A percentile compares a stretch with the other conserved stretches of the same genome.
Evolutionary conservation across 2,113 vertebrate genomes (phyloP).

Genomic region (Lontra canadensis): DNA sequence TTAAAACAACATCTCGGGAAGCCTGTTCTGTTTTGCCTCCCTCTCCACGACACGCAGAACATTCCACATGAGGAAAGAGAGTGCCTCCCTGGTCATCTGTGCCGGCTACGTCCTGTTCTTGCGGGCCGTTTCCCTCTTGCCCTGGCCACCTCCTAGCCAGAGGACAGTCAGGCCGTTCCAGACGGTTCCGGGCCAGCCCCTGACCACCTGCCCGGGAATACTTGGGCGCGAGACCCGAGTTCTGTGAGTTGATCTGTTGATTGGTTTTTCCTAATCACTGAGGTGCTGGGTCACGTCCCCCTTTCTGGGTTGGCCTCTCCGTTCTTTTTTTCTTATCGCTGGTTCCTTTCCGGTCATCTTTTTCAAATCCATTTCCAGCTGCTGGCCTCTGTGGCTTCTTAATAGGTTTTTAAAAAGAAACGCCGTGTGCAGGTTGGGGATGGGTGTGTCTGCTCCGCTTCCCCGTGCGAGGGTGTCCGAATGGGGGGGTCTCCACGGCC

Average conservation of each 20-base stretch:
- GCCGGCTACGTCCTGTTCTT: accelerated
- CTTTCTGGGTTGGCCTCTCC: not conserved
- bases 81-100: not conserved
- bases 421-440: not conserved
- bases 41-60: accelerated
- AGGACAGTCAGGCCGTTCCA: not conserved
- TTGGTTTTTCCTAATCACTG: not conserved
- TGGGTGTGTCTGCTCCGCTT: accelerated
- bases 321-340: not conserved
- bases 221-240: accelerated
- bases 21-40: accelerated
- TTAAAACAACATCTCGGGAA: accelerated
- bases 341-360: not conserved
- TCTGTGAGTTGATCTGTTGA: not conserved
- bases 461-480: too few relatives aligned
- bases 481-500: accelerated
- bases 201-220: accelerated
- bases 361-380: slow-evolving; percentile 56
- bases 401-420: not conserved
- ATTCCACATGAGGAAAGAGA: not conserved
- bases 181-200: accelerated
- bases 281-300: accelerated
- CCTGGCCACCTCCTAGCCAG: accelerated
- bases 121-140: accelerated
- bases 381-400: not conserved